Conservation (phyloP, 2,113 vertebrate species). For the Ciconia boyciana region DNA sequence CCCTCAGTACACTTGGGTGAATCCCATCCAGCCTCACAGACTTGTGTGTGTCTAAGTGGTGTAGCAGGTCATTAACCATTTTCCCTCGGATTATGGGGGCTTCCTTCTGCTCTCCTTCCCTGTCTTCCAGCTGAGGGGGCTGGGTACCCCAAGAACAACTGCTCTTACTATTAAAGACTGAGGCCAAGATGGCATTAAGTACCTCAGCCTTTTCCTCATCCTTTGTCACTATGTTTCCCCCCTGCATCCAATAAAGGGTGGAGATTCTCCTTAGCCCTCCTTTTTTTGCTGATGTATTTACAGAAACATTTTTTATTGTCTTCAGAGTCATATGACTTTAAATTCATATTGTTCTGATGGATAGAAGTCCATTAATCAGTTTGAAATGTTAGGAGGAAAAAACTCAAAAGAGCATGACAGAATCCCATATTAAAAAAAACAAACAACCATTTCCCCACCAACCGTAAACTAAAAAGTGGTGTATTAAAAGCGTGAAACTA, state of each 20-base stretch:
- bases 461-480: neutral
- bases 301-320: neutral
- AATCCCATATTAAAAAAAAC: neutral
- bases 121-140: neutral
- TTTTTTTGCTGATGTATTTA: neutral
- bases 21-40: neutral
- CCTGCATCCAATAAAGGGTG: neutral
- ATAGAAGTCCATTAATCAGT: neutral
- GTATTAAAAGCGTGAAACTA: neutral
- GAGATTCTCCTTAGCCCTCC: neutral
- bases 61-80: neutral
- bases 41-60: neutral
- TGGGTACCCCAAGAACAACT: neutral
- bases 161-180: neutral
- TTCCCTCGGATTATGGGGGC: neutral
- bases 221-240: neutral
- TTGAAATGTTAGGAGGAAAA: neutral
- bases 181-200: neutral
- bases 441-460: fast-evolving
- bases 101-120: neutral
- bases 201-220: neutral
- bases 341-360: neutral
- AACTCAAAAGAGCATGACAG: neutral
- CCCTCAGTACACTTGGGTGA: neutral
- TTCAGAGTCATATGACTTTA: neutral